Percentiles rank a stretch among this genome's conserved stretches.
These are phyloP conservation scores for Cochlearius cochlearius DNA, from an alignment of 2,113 vertebrate genomes.

Conservation along the genomic window DNA sequence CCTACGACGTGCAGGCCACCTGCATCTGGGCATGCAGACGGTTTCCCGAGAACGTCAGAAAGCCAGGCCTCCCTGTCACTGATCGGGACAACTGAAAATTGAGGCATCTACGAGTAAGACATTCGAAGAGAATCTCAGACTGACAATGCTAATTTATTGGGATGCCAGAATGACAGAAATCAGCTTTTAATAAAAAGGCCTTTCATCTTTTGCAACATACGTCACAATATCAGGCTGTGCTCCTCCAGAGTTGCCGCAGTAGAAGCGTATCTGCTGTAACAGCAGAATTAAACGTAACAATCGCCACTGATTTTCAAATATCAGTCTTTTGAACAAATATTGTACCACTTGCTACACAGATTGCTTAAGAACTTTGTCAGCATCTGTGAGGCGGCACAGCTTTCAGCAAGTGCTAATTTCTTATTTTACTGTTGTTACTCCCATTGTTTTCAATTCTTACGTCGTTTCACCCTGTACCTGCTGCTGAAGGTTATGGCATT, in stretches of 20 bases:
- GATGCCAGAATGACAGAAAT: not conserved
- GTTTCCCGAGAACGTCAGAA: not conserved
- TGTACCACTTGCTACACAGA: not conserved
- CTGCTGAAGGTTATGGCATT: not conserved
- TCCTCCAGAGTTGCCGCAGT: not conserved
- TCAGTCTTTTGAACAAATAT: not conserved
- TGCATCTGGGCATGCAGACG: not conserved
- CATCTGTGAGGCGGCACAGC: not conserved
- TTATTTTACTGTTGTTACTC: not conserved
- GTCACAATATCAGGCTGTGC: not conserved
- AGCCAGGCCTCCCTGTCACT: not conserved
- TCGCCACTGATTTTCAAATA: not conserved
- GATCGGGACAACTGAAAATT: fast-evolving
- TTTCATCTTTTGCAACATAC: not conserved
- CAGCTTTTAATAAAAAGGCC: not conserved
- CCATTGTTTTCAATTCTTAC: not conserved
- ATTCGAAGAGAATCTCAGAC: not conserved
- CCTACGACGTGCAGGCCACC: fast-evolving
- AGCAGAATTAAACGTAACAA: not conserved
- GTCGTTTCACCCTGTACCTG: fast-evolving
- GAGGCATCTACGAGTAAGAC: fast-evolving
- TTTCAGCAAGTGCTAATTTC: not conserved
- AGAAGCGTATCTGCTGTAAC: not conserved
- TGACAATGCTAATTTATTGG: not conserved
- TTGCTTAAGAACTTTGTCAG: not conserved